Conservation (phyloP, 1,140 invertebrate genomes). For the Eupristina koningsbergeri region DNA sequence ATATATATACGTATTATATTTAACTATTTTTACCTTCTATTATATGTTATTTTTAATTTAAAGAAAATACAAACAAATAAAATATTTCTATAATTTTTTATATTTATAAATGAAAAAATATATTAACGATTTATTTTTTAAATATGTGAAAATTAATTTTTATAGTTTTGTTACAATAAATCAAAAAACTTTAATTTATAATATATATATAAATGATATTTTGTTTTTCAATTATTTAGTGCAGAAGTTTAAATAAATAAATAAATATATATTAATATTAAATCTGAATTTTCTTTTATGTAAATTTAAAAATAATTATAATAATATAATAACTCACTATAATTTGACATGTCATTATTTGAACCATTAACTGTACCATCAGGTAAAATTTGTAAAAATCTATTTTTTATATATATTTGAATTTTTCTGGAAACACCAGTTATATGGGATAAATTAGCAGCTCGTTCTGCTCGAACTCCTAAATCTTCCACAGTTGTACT, state of each 20-base stretch:
- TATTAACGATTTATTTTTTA: too few species aligned
- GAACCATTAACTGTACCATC: constrained; percentile 87
- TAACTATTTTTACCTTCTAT: too few species aligned
- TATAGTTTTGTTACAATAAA: too few species aligned
- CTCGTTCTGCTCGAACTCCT: constrained; percentile 74
- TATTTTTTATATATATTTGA: constrained; percentile 86
- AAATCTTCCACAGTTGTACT: constrained; percentile 20
- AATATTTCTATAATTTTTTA: too few species aligned
- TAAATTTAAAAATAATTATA: background rate
- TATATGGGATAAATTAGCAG: constrained; percentile 83
- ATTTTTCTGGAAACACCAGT: constrained; percentile 83
- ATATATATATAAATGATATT: too few species aligned
- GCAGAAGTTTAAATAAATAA: background rate
- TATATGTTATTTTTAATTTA: too few species aligned
- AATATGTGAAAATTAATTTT: too few species aligned
- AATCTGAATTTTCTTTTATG: background rate
- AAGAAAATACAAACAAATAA: too few species aligned
- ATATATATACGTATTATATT: too few species aligned
- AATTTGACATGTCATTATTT: constrained; percentile 81
- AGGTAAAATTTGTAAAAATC: constrained; percentile 83
- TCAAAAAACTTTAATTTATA: too few species aligned
- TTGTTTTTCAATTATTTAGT: too few species aligned
- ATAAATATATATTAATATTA: background rate
- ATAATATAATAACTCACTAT: constrained; percentile 79
- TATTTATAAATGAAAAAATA: too few species aligned